Evolutionary conservation across 2,113 vertebrate species (phyloP), one percentile per base, ranked within the genome.

Genomic region (Otocyon megalotis): DNA sequence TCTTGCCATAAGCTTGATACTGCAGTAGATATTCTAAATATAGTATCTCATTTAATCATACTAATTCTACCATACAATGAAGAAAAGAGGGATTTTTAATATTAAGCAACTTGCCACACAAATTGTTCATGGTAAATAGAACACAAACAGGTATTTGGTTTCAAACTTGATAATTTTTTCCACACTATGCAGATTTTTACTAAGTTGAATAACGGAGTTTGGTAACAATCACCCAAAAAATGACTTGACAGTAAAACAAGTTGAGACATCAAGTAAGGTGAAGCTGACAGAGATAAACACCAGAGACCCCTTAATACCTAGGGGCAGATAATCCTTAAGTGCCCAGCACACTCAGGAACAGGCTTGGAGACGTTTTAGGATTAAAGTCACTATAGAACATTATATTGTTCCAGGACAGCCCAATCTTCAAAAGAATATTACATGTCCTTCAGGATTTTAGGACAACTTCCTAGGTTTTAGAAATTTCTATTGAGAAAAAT

Each of bases 241-340:
- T 54, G 24, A 62, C 14, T 58, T 76, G 67, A 13, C n/a, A 35
- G 19, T 24, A 62, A 89, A 95, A 77, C 8, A 50, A 91, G 85
- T n/a, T 65, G 63, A 97, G 35, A 93, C 32, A 17, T 92, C 67
- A 50, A 86, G 43, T 77, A 92, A 84, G 54, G 16, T 74, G 93
- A 93, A 83, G 26, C 56, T 72, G 53, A 82, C 10, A 63, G 15
- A 35, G 2, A 20, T 53, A 72, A 86, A 81, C 28, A 24, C 56
- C 30, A 35, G 26, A 65, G 62, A 76, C 19, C 56, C 82, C 24
- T 54, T 32, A 84, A 80, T 62, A 65, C 8, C 12, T 37, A 17
- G 0, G 11, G 2, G 50, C 4, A 48, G 54, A 79, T 58, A 82
- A 93, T 48, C 12, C n/a, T 56, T 22, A 58, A 2, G 17, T 22